Conservation (phyloP, 1,140 invertebrate species). For the Drosophila parabipectinata region DNA sequence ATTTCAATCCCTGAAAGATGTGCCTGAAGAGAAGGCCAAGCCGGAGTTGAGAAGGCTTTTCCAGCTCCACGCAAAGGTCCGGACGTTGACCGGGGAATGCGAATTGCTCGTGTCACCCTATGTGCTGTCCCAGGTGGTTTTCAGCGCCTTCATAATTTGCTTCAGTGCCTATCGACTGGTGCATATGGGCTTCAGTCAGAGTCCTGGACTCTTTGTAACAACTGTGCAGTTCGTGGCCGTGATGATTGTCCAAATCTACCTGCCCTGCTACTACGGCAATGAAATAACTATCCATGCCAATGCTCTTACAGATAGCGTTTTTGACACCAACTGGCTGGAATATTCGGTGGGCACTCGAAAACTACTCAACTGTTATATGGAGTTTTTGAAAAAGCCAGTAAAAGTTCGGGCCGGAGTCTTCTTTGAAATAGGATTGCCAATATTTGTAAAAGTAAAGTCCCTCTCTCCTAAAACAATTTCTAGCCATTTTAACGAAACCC, state of each 20-base stretch:
- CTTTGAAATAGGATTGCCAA: slow-evolving; percentile 74
- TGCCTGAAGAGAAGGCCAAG: slow-evolving; percentile 31
- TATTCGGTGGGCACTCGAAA: slow-evolving; percentile 65
- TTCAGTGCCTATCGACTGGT: slow-evolving; percentile 68
- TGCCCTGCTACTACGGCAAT: slow-evolving; percentile 78
- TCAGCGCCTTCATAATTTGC: slow-evolving; percentile 77
- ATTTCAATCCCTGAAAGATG: slow-evolving; percentile 30
- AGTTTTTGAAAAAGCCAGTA: slow-evolving; percentile 64
- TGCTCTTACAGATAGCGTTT: slow-evolving; percentile 60
- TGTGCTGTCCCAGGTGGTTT: slow-evolving; percentile 63
- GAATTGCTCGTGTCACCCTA: slow-evolving; percentile 63
- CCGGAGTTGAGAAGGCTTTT: slow-evolving; percentile 46
- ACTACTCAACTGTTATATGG: slow-evolving; percentile 73
- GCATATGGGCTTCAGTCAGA: slow-evolving; percentile 57
- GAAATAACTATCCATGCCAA: slow-evolving; percentile 64
- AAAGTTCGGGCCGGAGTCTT: slow-evolving; percentile 67
- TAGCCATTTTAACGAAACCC: background rate
- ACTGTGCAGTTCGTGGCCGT: slow-evolving; percentile 67
- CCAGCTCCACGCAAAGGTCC: slow-evolving; percentile 43
- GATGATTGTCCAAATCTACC: slow-evolving; percentile 71
- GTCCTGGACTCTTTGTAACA: slow-evolving; percentile 62
- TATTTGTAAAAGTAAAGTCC: slow-evolving; percentile 67
- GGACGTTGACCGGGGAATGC: slow-evolving; percentile 34
- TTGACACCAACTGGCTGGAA: slow-evolving; percentile 68
- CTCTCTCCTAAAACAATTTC: background rate